These are phyloP conservation scores for Melieria crassipennis DNA, from an alignment of 2,888 invertebrate genomes.

Conservation along the genomic window DNA sequence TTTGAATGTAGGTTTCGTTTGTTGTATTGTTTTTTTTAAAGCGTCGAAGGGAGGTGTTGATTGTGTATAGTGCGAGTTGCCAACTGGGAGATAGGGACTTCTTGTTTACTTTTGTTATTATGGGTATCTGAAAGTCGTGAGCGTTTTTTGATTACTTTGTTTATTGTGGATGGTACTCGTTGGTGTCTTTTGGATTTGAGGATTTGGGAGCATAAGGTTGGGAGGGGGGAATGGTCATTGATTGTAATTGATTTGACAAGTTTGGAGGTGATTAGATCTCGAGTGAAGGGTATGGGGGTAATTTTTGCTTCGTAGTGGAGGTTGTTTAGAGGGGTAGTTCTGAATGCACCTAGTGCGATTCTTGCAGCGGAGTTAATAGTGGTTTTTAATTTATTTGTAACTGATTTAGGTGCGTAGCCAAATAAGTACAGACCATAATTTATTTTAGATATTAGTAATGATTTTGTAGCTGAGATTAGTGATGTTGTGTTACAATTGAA, in stretches of 20 bases:
- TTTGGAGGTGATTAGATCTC: slow-evolving; percentile 17
- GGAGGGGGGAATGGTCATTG: not conserved
- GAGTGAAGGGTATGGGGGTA: slow-evolving; percentile 9
- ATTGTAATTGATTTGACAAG: slow-evolving; percentile 1
- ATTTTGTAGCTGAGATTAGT: slow-evolving; percentile 21
- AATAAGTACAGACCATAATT: slow-evolving; percentile 28
- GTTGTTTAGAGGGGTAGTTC: slow-evolving; percentile 34
- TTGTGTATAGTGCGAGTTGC: not conserved
- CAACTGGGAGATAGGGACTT: not conserved
- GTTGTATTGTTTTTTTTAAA: not conserved
- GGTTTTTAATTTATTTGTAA: slow-evolving; percentile 24
- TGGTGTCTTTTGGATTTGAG: not conserved
- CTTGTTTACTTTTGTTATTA: not conserved
- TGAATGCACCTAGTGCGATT: slow-evolving; percentile 23
- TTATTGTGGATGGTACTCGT: not conserved
- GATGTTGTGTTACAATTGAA: slow-evolving; percentile 25
- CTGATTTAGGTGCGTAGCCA: slow-evolving; percentile 14
- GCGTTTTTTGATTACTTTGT: not conserved
- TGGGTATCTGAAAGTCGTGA: not conserved
- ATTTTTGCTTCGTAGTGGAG: slow-evolving; percentile 28
- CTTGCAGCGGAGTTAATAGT: slow-evolving; percentile 24
- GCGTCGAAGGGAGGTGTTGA: not conserved
- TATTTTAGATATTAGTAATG: slow-evolving; percentile 32
- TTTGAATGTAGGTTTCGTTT: not conserved
- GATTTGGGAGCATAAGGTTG: not conserved